Evolutionary conservation across 2,888 invertebrate species (phyloP).

Genomic region (Diadegma fenestrale): DNA sequence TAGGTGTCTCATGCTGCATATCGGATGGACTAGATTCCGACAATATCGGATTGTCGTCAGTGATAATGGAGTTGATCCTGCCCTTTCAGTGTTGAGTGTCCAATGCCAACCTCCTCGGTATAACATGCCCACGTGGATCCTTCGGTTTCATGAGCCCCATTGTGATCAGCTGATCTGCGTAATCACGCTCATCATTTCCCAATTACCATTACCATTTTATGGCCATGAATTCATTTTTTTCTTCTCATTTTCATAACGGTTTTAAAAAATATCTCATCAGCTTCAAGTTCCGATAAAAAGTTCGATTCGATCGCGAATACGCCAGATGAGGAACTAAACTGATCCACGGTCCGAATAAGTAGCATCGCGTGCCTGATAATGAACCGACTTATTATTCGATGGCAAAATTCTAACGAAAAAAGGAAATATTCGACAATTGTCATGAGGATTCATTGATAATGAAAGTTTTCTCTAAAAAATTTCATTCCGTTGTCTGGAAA

Average conservation of each 20-base stretch:
- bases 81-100: constrained; percentile 14
- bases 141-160: neutral
- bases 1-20: neutral
- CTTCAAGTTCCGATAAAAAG: neutral
- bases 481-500: neutral
- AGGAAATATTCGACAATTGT: neutral
- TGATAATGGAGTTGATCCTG: constrained; percentile 36
- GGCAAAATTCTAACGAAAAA: neutral
- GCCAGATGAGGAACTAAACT: neutral
- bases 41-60: constrained; percentile 28
- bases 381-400: neutral
- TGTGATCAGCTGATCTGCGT: neutral
- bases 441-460: constrained; percentile 29
- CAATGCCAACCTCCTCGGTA: neutral
- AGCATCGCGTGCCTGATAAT: neutral
- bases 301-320: neutral
- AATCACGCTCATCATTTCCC: neutral
- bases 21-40: neutral
- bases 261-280: neutral
- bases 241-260: neutral
- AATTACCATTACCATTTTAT: neutral
- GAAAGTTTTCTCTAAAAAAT: constrained; percentile 18
- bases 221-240: neutral
- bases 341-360: neutral
- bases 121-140: neutral